Evolutionary conservation across 2,888 invertebrate genomes (phyloP), one percentile per base, ranked within the genome.

Genomic region (Cabera pusaria): DNA sequence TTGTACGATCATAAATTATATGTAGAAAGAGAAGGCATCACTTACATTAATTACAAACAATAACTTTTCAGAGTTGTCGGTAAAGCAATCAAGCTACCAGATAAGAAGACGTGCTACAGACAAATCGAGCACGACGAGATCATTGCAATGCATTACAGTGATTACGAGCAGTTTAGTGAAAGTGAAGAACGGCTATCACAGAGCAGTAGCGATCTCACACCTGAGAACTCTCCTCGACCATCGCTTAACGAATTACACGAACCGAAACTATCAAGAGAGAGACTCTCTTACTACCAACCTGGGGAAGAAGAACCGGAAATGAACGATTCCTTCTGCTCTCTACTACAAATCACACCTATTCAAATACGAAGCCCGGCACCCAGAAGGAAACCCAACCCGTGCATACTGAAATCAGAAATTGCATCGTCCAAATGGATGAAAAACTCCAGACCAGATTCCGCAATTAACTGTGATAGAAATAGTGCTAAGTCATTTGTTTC

Each of bases 391-490:
- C 77, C 74, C 18, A 81, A 72, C 40, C 78, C 76, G 1, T 80
- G 81, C 1, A 77, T 89, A 32, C 45, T 90, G 6, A 75, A 79
- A 58, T 90, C 90, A 1, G 90, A 90, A 34, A 55, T 88, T 6
- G 84, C 84, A 1, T 90, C 89, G 0, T 90, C 88, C 0, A 64
- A 73, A n/a, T 90, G 90, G 90, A 84, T 86, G 82, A 71, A 76
- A 32, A 72, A 66, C 24, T 67, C 71, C 0, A 68, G 86, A 42
- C 86, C 88, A 0, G 88, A 89, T 32, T 87, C 87, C 0, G 80
- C 87, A 1, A 47, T 75, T 1, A 78, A 81, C 58, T 77, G 70
- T 66, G 86, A 80, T 56, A 78, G 88, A 52, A 83, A 79, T 60
- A 88, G 88, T 68, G 88, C 88, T 44, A 88, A 87, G 52, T 87